These are phyloP conservation scores for Dioctria linearis DNA, from an alignment of 2,888 invertebrate species.

Conservation along the genomic window DNA sequence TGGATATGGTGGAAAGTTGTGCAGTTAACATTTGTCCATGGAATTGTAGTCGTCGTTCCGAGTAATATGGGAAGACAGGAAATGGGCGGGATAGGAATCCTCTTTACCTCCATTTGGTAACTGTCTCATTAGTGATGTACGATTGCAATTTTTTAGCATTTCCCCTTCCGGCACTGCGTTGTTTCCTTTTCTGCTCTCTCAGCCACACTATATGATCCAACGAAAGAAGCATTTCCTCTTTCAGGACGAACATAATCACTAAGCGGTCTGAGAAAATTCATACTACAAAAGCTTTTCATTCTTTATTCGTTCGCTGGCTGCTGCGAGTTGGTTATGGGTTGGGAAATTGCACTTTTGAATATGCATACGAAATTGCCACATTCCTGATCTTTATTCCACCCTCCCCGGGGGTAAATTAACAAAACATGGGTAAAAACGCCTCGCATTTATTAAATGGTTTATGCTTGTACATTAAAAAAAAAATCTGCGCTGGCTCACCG, in stretches of 20 bases:
- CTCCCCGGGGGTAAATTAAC: slow-evolving; percentile 33
- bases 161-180: slow-evolving; percentile 9
- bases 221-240: slow-evolving; percentile 25
- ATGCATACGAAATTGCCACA: slow-evolving; percentile 21
- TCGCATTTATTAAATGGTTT: slow-evolving; percentile 25
- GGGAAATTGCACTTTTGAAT: slow-evolving; percentile 35
- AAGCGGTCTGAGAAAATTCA: slow-evolving; percentile 25
- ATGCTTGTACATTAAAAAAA: neutral
- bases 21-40: slow-evolving; percentile 37
- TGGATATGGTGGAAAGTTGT: neutral
- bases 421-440: neutral
- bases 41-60: neutral
- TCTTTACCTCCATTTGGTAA: slow-evolving; percentile 24
- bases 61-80: slow-evolving; percentile 23
- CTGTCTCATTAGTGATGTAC: slow-evolving; percentile 53
- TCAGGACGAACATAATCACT: slow-evolving; percentile 31
- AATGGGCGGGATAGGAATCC: slow-evolving; percentile 15
- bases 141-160: slow-evolving; percentile 46
- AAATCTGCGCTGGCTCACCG: slow-evolving; percentile 6
- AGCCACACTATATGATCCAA: neutral
- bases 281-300: slow-evolving; percentile 36
- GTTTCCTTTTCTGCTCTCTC: neutral
- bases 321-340: neutral
- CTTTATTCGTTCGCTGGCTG: slow-evolving; percentile 5
- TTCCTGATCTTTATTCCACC: neutral